These are phyloP conservation scores for Sebastiscus albofasciatus DNA, from an alignment of 2,797 vertebrate species.

Conservation along the genomic window DNA sequence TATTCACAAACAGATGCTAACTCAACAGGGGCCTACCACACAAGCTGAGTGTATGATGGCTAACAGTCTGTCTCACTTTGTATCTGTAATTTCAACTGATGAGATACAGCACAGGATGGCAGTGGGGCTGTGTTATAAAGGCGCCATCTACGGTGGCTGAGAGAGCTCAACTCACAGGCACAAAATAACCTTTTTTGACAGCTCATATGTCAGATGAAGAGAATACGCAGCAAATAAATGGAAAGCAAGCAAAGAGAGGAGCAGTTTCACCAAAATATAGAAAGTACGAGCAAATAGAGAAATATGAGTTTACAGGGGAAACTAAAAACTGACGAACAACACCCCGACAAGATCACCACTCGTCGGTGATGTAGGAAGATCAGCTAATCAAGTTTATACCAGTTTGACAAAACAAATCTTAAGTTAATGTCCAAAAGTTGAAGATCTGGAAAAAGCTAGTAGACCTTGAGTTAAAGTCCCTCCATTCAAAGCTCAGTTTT, in stretches of 20 bases:
- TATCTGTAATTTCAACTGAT: constrained; percentile 14
- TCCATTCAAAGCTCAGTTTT: neutral
- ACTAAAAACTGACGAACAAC: neutral
- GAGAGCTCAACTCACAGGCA: neutral
- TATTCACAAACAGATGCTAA: constrained; percentile 59
- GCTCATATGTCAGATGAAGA: neutral
- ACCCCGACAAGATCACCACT: too few relatives aligned
- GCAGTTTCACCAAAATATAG: neutral
- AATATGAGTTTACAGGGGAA: neutral
- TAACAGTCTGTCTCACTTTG: constrained; percentile 45
- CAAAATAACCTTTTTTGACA: neutral
- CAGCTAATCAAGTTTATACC: neutral
- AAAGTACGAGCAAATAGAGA: neutral
- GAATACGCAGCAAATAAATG: neutral
- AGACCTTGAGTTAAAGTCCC: too few relatives aligned
- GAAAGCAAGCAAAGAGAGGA: neutral
- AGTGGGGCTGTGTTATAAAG: neutral
- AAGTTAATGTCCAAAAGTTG: too few relatives aligned
- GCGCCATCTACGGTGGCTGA: neutral
- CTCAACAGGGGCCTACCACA: constrained; percentile 33
- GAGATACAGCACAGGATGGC: neutral
- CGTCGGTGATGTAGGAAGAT: neutral
- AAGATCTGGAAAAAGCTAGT: too few relatives aligned
- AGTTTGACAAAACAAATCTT: neutral
- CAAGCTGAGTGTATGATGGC: constrained; percentile 30